phyloP scores from a whole-genome alignment of 2,113 vertebrate genomes.

The Coregonus clupeaformis region DNA sequence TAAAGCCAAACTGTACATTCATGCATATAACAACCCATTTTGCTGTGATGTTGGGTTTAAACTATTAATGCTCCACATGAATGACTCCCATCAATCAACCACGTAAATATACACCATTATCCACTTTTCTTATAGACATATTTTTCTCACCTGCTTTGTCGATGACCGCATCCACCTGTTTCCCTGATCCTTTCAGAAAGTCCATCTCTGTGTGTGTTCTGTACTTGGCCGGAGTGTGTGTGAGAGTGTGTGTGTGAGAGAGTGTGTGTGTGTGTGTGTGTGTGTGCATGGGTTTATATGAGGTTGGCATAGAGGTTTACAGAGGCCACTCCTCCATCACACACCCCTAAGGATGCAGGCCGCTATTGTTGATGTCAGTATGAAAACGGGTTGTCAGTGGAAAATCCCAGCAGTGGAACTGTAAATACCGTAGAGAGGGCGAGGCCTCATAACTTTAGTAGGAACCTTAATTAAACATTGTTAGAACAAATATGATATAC shows the following conservation, averaged over 20 bases:
- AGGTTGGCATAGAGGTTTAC: background rate
- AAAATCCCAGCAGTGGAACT: too few species aligned
- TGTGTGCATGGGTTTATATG: background rate
- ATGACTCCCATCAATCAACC: background rate
- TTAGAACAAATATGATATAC: background rate
- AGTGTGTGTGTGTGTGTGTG: background rate
- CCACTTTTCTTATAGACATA: background rate
- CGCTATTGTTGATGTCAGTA: background rate
- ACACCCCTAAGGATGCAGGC: background rate
- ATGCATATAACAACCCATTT: background rate
- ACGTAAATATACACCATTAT: too few species aligned
- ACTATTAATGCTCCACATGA: background rate
- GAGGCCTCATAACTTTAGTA: background rate
- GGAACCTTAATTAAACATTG: background rate
- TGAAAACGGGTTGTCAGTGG: too few species aligned
- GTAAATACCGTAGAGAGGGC: too few species aligned
- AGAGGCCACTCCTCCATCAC: too few species aligned
- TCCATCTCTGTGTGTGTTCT: conserved; percentile 31
- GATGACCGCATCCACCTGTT: conserved; percentile 25
- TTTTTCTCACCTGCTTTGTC: conserved; percentile 47
- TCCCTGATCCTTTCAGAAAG: background rate
- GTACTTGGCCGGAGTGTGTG: background rate
- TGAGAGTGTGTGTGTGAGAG: background rate
- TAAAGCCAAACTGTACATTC: too few species aligned
- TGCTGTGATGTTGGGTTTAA: background rate